Evolutionary conservation across 2,888 invertebrate species (phyloP).

Genomic region (Monochamus alternatus): DNA sequence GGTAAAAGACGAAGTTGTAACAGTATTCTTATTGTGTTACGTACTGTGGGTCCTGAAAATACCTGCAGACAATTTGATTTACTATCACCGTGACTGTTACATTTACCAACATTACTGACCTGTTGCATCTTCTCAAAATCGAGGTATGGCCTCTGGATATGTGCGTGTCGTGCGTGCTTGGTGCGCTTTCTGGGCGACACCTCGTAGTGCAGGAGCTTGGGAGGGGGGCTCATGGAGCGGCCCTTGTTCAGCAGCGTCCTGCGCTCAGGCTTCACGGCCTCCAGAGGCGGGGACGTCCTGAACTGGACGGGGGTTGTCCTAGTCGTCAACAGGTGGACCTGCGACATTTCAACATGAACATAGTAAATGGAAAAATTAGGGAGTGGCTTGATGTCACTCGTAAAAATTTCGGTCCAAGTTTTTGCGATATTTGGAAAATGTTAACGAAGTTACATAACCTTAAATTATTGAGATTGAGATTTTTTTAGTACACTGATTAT

Average conservation of each 20-base stretch:
- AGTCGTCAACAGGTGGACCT: constrained; percentile 77
- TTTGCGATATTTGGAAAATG: too few relatives aligned
- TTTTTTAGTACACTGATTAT: too few relatives aligned
- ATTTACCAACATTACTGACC: constrained; percentile 73
- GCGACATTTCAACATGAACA: not conserved
- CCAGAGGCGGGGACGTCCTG: constrained; percentile 91
- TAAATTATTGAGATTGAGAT: too few relatives aligned
- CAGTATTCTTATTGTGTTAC: too few relatives aligned
- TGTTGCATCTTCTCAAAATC: constrained; percentile 98
- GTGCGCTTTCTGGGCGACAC: constrained; percentile 76
- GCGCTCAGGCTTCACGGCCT: constrained; percentile 85
- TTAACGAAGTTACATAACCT: too few relatives aligned
- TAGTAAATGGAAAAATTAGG: too few relatives aligned
- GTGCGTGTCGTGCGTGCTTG: constrained; percentile 76
- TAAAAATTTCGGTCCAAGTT: too few relatives aligned
- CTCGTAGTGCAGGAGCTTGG: constrained; percentile 74
- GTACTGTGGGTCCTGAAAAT: too few relatives aligned
- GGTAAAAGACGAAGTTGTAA: too few relatives aligned
- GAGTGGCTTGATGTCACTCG: too few relatives aligned
- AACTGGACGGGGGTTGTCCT: constrained; percentile 90
- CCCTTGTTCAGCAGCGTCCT: constrained; percentile 66
- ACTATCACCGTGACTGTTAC: too few relatives aligned
- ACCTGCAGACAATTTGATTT: too few relatives aligned
- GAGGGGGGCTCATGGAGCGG: constrained; percentile 71
- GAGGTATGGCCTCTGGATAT: constrained; percentile 89